Evolutionary conservation across 2,888 invertebrate genomes (phyloP), one percentile per base, ranked within the genome.

Genomic region (Mamestra brassicae): DNA sequence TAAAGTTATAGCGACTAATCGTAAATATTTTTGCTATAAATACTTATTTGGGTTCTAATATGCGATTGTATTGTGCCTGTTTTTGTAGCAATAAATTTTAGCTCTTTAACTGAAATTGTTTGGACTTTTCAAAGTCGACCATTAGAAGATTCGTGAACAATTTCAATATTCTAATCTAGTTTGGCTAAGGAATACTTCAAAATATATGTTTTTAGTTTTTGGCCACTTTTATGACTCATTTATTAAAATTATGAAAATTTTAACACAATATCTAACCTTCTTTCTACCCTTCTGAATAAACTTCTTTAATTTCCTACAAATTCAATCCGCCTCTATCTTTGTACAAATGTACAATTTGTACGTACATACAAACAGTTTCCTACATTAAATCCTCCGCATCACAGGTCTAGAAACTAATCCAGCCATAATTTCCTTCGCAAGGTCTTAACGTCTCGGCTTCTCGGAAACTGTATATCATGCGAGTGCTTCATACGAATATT

Each of bases 381-480:
- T 84, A 85, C 74, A 74, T 75, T 75, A 83, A 85, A 84, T 81
- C 80, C 80, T 76, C 47, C 77, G 76, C 85, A 81, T 83, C 87
- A 86, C 85, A 85, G 81, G 84, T 87, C 86, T 89, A 89, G 88
- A 90, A 87, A 88, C 88, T 93, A 91, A 92, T 91, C 91, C 90
- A 72, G 81, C 84, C 89, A 89, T 90, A 92, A 93, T 91, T 90
- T 89, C 86, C 82, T 85, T 78, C 76, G 84, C 75, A 78, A 87
- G 88, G 90, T 87, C 89, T 92, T 92, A 90, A 90, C 88, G 90
- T 90, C 87, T 80, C 83, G 76, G 80, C 78, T 93, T 93, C 93
- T 90, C 80, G 83, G 93, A 92, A 93, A 85, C 82, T 83, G 78
- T 86, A 87, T 87, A 83, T 88, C 87, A 89, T 86, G 61, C 75